Evolutionary conservation across 2,113 vertebrate species (phyloP).

Genomic region (Bambusicola thoracicus): DNA sequence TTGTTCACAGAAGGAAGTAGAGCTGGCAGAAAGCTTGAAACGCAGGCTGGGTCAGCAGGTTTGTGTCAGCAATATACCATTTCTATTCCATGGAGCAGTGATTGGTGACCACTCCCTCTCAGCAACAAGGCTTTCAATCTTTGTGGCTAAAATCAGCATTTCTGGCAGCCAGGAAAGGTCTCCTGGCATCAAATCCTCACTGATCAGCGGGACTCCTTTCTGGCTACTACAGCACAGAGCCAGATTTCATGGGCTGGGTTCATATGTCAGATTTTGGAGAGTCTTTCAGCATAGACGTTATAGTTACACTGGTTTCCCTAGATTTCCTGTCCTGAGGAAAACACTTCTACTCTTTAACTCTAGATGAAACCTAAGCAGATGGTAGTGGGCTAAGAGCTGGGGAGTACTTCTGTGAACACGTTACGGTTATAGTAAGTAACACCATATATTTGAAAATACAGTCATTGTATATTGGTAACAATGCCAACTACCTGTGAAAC

Average conservation of each 20-base stretch:
- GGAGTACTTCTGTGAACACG: neutral
- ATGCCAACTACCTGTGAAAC: neutral
- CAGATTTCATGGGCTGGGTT: neutral
- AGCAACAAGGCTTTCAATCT: neutral
- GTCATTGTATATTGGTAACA: neutral
- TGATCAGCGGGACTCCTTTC: neutral
- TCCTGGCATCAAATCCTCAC: neutral
- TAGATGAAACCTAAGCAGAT: neutral
- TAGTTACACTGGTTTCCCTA: neutral
- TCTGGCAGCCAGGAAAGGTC: slow-evolving; percentile 13
- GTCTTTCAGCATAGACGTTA: neutral
- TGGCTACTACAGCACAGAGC: neutral
- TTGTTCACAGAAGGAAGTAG: neutral
- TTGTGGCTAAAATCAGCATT: neutral
- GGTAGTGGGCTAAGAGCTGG: neutral
- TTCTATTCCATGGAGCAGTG: neutral
- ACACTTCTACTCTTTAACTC: neutral
- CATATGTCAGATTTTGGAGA: neutral
- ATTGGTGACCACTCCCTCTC: neutral
- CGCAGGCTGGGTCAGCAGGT: neutral
- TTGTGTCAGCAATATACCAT: neutral
- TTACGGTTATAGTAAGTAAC: neutral
- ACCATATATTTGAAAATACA: neutral
- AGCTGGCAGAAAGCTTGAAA: neutral
- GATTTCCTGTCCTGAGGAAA: neutral